Percentiles rank a stretch among this genome's conserved stretches.
Conservation (phyloP, 1,140 invertebrate species). For the Dendrolimus kikuchii region DNA sequence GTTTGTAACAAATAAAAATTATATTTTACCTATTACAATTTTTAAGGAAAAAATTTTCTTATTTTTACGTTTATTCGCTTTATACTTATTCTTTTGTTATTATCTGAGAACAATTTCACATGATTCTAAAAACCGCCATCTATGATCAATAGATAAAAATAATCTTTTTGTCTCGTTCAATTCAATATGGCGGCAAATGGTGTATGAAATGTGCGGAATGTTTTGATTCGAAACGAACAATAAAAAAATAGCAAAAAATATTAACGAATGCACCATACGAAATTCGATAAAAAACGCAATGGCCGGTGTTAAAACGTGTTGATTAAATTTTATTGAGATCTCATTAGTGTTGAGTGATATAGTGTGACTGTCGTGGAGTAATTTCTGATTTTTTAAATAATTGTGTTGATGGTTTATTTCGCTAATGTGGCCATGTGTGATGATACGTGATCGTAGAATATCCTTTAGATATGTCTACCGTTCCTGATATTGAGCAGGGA, state of each 20-base stretch:
- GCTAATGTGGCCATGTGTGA: slow-evolving; percentile 52
- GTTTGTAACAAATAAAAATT: no score
- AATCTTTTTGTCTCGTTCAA: slow-evolving; percentile 62
- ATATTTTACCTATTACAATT: no score
- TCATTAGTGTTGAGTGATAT: slow-evolving; percentile 20
- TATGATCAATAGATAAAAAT: slow-evolving; percentile 29
- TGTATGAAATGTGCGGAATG: slow-evolving; percentile 64
- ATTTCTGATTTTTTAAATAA: slow-evolving; percentile 35
- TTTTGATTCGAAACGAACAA: slow-evolving; percentile 60
- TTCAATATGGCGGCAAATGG: slow-evolving; percentile 67
- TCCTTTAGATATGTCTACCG: slow-evolving; percentile 63
- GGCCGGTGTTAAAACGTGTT: slow-evolving; percentile 31
- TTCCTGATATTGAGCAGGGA: slow-evolving; percentile 50
- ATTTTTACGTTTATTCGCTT: no score
- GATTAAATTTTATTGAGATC: slow-evolving; percentile 24
- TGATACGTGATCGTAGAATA: slow-evolving; percentile 53
- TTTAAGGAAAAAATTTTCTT: no score
- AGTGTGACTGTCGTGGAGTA: slow-evolving; percentile 37
- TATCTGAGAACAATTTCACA: no score
- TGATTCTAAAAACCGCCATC: slow-evolving; percentile 20
- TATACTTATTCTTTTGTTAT: no score
- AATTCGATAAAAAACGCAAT: slow-evolving; percentile 38
- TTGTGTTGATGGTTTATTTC: slow-evolving; percentile 32
- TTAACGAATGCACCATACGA: slow-evolving; percentile 28
- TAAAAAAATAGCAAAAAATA: slow-evolving; percentile 32